A percentile compares a stretch with the other conserved stretches of the same genome.
Conservation (phyloP, 37 sponge, comb jelly and placozoan genomes). For the Amphimedon queenslandica region DNA sequence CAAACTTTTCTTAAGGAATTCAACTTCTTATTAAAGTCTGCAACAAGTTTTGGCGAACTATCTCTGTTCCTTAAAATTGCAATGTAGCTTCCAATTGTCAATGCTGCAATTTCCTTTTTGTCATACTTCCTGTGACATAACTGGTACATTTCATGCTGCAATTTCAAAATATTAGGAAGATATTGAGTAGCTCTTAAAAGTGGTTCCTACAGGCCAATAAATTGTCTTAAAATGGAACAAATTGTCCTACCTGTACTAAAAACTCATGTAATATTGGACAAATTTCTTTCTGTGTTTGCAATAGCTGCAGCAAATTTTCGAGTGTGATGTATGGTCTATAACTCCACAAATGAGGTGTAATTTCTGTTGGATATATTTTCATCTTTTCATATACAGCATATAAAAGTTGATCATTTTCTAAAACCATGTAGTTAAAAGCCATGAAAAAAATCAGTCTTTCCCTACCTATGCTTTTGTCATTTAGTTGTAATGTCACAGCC, state of each 20-base stretch:
- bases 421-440: neutral
- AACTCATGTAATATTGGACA: constrained; percentile 57
- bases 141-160: constrained; percentile 53
- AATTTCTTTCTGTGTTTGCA: constrained; percentile 29
- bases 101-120: constrained; percentile 18
- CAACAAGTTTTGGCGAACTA: too few species aligned
- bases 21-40: neutral
- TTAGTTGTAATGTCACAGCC: constrained; percentile 27
- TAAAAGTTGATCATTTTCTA: constrained; percentile 62
- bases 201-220: constrained; percentile 31
- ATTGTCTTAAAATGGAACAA: neutral
- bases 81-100: constrained; percentile 49
- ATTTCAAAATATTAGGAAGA: constrained; percentile 61
- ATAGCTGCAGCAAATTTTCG: constrained; percentile 39
- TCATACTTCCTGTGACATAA: constrained; percentile 33
- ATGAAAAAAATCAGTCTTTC: too few species aligned
- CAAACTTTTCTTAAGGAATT: constrained; percentile 47
- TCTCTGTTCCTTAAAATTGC: neutral
- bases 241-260: constrained; percentile 30
- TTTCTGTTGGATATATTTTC: neutral
- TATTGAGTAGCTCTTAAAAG: constrained; percentile 62
- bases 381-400: constrained; percentile 58
- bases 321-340: constrained; percentile 50
- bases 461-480: constrained; percentile 57
- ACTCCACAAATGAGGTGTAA: constrained; percentile 58